Base-by-base conservation (phyloP, 1,140 invertebrate species). In the Drosophila equinoxialis region DNA sequence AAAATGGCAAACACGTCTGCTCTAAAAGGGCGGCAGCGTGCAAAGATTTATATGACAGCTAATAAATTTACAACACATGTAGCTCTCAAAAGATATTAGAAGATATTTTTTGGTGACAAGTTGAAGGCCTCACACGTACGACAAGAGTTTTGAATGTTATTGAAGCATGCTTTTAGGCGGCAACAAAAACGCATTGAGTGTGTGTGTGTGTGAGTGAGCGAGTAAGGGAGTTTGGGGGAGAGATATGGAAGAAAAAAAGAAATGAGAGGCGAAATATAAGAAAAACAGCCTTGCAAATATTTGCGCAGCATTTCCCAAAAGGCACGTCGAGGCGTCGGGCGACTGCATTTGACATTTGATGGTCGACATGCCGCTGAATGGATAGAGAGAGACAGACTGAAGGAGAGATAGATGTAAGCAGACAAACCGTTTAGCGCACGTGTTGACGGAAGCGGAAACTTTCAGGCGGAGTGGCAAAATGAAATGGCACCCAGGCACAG, bases 31-130 rank as follows among this genome's bases (percentile, higher is more conserved):
- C 79, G 81, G 59, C 81, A 73, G 66, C 65, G 81, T 72, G 81
- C 65, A 76, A 90, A 90, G 84, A 90, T 90, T 90, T 90, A 90
- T 90, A 84, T 90, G 85, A 90, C 85, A 90, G 84, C 85, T 90
- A 89, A 90, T 90, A 90, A 90, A 90, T 90, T 90, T 84, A 75
- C 81, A 85, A 81, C 84, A 90, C 81, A 89, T 85, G 81, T 81
- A 85, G 70, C 80, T 72, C 72, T 72, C 41, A 68, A 67, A 83
- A 85, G 77, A 84, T 84, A 84, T 84, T 84, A 84, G 81, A 67
- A 84, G 74, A 84, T 84, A 77, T 80, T 84, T 83, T 72, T 64
- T 45, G 66, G 77, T 77, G 77, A 79, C 81, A 79, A 37, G 60
- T 67, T 51, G 69, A 55, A 58, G 48, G 69, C 48, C 70, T 54